Conservation (phyloP, 2,888 invertebrate species). For the Listrodromus nycthemerus region DNA sequence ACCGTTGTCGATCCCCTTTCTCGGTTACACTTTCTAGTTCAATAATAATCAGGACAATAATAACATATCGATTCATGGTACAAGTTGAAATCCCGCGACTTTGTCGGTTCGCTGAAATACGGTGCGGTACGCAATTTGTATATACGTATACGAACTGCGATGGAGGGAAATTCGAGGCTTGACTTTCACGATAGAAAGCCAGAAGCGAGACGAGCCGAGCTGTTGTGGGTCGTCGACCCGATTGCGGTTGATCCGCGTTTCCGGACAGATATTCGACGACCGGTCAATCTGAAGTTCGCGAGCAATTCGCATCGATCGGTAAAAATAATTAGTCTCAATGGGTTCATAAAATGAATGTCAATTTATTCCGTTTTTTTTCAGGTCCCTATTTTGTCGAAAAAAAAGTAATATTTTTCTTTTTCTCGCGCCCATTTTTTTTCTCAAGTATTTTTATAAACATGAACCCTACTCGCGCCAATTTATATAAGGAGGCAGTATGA, state of each 20-base stretch:
- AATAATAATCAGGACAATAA: slow-evolving; percentile 31
- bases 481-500: no score
- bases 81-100: slow-evolving; percentile 62
- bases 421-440: no score
- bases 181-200: slow-evolving; percentile 71
- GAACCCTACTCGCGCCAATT: no score
- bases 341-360: neutral
- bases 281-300: neutral
- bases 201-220: slow-evolving; percentile 43
- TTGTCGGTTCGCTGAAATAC: slow-evolving; percentile 32
- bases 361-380: neutral
- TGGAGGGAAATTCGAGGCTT: slow-evolving; percentile 17
- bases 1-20: slow-evolving; percentile 7
- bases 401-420: neutral
- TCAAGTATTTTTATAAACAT: no score
- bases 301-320: neutral
- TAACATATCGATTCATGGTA: slow-evolving; percentile 43
- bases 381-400: neutral
- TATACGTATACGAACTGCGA: neutral
- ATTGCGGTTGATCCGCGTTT: slow-evolving; percentile 48
- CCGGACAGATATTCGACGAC: neutral
- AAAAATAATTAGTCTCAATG: neutral
- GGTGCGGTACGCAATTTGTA: slow-evolving; percentile 6
- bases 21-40: slow-evolving; percentile 33
- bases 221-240: slow-evolving; percentile 56